A percentile compares a stretch with the other conserved stretches of the same genome.
phyloP scores from a whole-genome alignment of 2,888 invertebrate species.

The Ornithoptera alexandrae region DNA sequence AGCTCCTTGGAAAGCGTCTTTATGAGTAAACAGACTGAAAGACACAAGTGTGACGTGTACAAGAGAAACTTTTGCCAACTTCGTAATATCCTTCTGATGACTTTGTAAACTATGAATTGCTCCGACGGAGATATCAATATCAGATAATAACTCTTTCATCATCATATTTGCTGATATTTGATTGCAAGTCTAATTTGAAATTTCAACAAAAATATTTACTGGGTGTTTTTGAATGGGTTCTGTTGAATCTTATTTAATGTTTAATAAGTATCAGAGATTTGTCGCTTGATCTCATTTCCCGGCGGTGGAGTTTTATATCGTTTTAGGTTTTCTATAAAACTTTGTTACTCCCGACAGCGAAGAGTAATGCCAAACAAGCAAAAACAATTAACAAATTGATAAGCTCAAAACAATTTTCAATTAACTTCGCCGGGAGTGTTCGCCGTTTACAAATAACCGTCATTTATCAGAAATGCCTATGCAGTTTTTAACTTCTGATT shows the following conservation, averaged over 20 bases:
- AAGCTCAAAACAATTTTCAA: constrained; percentile 81
- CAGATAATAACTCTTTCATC: constrained; percentile 19
- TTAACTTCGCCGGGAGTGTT: constrained; percentile 77
- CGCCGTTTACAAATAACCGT: constrained; percentile 79
- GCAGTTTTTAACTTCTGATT: constrained; percentile 74
- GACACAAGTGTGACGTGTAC: constrained; percentile 30
- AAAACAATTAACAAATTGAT: constrained; percentile 81
- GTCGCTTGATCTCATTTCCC: constrained; percentile 38
- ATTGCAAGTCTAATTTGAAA: not conserved
- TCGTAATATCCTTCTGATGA: constrained; percentile 4
- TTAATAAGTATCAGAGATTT: constrained; percentile 15
- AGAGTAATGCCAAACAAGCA: constrained; percentile 75
- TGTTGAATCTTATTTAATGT: constrained; percentile 1
- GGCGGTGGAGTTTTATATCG: constrained; percentile 36
- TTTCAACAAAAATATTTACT: no score
- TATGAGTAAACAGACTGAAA: constrained; percentile 49
- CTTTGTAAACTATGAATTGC: constrained; percentile 20
- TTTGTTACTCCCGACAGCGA: constrained; percentile 57
- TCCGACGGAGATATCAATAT: constrained; percentile 17
- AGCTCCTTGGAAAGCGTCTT: constrained; percentile 62
- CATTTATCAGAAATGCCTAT: constrained; percentile 80
- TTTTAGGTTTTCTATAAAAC: constrained; percentile 55
- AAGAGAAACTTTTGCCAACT: constrained; percentile 17
- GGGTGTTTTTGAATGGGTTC: not conserved
- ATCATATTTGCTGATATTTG: constrained; percentile 3